A percentile compares a stretch with the other conserved stretches of the same genome.
Conservation (phyloP, 1,140 invertebrate genomes). For the Drosophila paulistorum region DNA sequence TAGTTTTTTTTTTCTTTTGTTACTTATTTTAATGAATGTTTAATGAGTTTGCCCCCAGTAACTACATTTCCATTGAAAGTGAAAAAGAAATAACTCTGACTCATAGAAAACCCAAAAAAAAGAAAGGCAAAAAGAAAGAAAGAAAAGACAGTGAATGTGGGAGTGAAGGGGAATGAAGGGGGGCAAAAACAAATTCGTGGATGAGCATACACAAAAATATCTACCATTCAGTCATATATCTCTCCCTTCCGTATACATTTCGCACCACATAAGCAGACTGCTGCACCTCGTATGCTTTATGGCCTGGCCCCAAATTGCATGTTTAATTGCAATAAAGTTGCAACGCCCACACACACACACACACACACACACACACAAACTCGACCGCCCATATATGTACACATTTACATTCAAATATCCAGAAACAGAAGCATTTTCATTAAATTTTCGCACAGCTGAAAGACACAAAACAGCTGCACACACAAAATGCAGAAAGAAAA, state of each 20-base stretch:
- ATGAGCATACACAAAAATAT: slow-evolving; percentile 18
- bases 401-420: slow-evolving; percentile 34
- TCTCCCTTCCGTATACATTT: slow-evolving; percentile 14
- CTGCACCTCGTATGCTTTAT: slow-evolving; percentile 56
- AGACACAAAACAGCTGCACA: slow-evolving; percentile 72
- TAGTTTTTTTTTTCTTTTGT: background rate
- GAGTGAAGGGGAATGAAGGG: background rate
- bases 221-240: slow-evolving; percentile 12
- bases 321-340: slow-evolving; percentile 76
- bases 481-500: slow-evolving; percentile 15
- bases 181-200: background rate
- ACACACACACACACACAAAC: slow-evolving; percentile 38
- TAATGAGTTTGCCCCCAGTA: background rate
- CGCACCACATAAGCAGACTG: slow-evolving; percentile 9
- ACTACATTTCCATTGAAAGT: slow-evolving; percentile 10
- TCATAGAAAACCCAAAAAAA: slow-evolving; percentile 6
- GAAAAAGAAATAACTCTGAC: slow-evolving; percentile 18
- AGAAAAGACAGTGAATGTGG: background rate
- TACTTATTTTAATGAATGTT: slow-evolving; percentile 7
- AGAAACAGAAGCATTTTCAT: slow-evolving; percentile 62
- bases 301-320: slow-evolving; percentile 74
- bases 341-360: slow-evolving; percentile 54
- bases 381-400: slow-evolving; percentile 15
- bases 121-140: background rate
- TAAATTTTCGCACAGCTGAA: slow-evolving; percentile 71